These are phyloP conservation scores for Protobothrops flavoviridis DNA, from an alignment of 2,113 vertebrate genomes.

Conservation along the genomic window DNA sequence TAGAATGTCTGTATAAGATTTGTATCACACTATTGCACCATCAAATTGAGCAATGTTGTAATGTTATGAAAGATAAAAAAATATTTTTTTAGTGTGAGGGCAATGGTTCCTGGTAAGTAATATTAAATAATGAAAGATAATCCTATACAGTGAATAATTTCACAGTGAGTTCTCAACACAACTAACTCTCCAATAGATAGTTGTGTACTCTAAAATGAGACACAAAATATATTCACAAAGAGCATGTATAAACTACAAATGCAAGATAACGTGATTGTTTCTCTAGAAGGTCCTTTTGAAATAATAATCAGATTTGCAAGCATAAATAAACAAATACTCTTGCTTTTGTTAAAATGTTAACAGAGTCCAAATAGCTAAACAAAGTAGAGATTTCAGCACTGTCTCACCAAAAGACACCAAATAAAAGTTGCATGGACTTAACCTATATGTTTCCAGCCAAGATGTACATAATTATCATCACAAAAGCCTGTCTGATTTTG, in stretches of 20 bases:
- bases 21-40: not conserved
- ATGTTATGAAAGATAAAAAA: not conserved
- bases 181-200: not conserved
- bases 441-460: not conserved
- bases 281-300: not conserved
- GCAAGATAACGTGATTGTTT: not conserved
- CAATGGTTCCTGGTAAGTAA: not conserved
- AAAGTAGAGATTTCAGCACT: not conserved
- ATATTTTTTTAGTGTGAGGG: not conserved
- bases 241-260: not conserved
- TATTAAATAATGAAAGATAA: not conserved
- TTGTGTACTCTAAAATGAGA: not conserved
- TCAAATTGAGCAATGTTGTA: not conserved
- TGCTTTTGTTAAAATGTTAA: not conserved
- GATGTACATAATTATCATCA: not conserved
- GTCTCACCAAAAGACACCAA: not conserved
- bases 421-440: not conserved
- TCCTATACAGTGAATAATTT: not conserved
- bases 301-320: not conserved
- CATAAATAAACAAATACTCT: not conserved
- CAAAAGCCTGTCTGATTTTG: not conserved
- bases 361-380: not conserved
- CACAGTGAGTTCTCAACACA: not conserved
- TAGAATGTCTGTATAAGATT: not conserved
- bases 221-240: not conserved